Conservation (phyloP, 2,113 vertebrate genomes). For the Lampris megalopsis region DNA sequence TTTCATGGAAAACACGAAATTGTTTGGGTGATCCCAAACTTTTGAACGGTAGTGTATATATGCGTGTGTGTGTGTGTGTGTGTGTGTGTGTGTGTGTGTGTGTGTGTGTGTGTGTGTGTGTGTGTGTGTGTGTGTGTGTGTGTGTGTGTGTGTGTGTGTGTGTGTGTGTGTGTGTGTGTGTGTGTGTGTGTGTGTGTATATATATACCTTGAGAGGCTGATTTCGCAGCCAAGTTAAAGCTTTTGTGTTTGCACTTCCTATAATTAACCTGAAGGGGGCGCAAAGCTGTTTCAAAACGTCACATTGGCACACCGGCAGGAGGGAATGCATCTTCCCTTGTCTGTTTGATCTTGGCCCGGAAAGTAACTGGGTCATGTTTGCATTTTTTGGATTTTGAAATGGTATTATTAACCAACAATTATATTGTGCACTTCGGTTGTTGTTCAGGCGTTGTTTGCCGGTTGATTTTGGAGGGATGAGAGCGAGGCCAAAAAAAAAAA, state of each 20-base stretch:
- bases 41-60: no score
- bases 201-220: background rate
- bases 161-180: no score
- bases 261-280: slow-evolving; percentile 52
- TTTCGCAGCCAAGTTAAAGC: background rate
- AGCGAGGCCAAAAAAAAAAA: accelerated
- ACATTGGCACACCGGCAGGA: background rate
- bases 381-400: background rate
- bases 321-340: background rate
- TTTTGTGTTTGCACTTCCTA: slow-evolving; percentile 24
- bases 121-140: no score
- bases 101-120: no score
- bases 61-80: no score
- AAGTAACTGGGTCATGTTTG: background rate
- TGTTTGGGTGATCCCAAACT: no score
- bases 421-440: background rate
- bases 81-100: no score
- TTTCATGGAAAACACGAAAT: no score
- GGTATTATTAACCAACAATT: background rate
- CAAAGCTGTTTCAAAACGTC: slow-evolving; percentile 18
- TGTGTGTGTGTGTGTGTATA: no score
- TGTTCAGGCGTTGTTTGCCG: background rate
- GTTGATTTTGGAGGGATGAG: background rate
- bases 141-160: no score
- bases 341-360: background rate